Percentiles rank a stretch among this genome's conserved stretches.
These are phyloP conservation scores for Congeria kusceri DNA, from an alignment of 2,888 invertebrate genomes.

Conservation along the genomic window DNA sequence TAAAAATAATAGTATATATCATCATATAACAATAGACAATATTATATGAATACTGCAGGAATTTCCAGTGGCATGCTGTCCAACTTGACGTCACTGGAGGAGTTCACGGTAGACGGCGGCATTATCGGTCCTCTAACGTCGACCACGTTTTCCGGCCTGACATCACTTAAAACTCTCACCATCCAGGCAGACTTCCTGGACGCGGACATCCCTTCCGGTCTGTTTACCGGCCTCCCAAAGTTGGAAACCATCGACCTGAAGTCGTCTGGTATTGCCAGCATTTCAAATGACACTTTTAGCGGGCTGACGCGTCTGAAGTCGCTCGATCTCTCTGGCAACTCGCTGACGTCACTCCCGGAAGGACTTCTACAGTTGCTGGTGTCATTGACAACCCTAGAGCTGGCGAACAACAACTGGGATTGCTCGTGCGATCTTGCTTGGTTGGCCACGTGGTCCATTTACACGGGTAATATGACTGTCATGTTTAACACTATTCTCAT, in stretches of 20 bases:
- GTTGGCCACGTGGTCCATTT: conserved; percentile 41
- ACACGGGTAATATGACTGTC: conserved; percentile 26
- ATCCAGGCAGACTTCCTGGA: conserved; percentile 42
- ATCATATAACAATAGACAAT: no score
- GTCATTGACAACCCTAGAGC: conserved; percentile 25
- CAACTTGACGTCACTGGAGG: conserved; percentile 32
- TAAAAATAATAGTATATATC: no score
- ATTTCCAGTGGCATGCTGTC: conserved; percentile 33
- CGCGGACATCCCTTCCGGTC: conserved; percentile 13
- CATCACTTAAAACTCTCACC: conserved; percentile 6
- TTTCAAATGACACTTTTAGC: conserved; percentile 23
- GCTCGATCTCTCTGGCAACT: conserved; percentile 44
- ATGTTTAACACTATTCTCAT: no score
- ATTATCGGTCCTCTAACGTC: conserved; percentile 37
- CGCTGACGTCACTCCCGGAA: conserved; percentile 34
- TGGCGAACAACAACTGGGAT: conserved; percentile 34
- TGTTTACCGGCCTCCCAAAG: conserved; percentile 19
- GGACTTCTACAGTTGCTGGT: conserved; percentile 34
- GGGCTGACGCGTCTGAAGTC: conserved; percentile 15
- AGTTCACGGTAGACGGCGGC: conserved; percentile 20
- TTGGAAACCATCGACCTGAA: conserved; percentile 32
- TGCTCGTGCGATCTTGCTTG: conserved; percentile 46
- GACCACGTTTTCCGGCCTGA: conserved; percentile 35
- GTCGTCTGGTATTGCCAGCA: conserved; percentile 26
- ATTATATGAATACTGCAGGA: conserved; percentile 27